Evolutionary conservation across 64 coral and sea anemone genomes (phyloP), one percentile per base, ranked within the genome.

Genomic region (Dendronephthya gigantea): DNA sequence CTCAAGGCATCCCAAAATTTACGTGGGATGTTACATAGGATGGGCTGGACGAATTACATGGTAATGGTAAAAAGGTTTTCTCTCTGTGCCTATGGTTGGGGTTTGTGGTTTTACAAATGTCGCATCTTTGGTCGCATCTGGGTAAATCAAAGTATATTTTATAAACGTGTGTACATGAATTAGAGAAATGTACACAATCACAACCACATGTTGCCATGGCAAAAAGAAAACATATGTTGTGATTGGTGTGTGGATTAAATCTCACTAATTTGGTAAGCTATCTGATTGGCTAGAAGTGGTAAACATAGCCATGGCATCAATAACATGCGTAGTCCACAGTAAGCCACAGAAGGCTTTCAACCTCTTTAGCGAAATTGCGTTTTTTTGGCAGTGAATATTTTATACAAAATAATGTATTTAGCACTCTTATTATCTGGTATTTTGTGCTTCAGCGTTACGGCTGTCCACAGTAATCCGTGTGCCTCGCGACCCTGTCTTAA

Each of bases 161-260:
- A n/a, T n/a, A n/a, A n/a, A n/a, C n/a, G n/a, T n/a, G n/a, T 45
- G 41, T 45, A 45, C 4, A 11, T 45, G 41, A 45, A 45, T 45
- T 45, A 45, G 41, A 45, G 41, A 45, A 45, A 45, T 45, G 41
- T 45, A 45, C 41, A 58, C 51, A 16, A 50, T 50, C 22, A 19
- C 16, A 62, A 62, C 55, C 4, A 79, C 9, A 29, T 79, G 72
- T 79, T 36, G 36, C 72, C 72, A 79, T 79, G 31, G 72, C 36
- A 19, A 79, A 79, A 79, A 35, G 25, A 79, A 79, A 34, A 79
- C 72, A 79, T 36, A 79, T 36, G 22, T 33, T 79, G 32, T 79
- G 72, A 35, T 79, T 79, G 72, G 72, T 39, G 34, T 11, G 32
- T 29, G 72, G 72, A 79, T 79, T 79, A 79, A 34, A 79, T 36